Percentiles rank a stretch among this genome's conserved stretches.
phyloP scores from a whole-genome alignment of 2,113 vertebrate species.

The Polyodon spathula region DNA sequence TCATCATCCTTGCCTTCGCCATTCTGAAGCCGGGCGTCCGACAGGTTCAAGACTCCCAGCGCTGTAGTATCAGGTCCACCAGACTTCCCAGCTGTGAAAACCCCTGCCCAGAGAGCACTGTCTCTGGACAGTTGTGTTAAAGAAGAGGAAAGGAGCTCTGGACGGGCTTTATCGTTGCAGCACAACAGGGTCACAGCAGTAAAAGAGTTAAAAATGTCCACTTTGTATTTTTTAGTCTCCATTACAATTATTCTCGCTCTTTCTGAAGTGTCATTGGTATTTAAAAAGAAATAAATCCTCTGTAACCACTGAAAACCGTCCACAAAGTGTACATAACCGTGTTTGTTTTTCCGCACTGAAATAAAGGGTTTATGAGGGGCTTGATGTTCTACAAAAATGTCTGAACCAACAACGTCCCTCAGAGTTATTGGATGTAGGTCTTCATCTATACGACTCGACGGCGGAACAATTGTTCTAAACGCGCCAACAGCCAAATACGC shows the following conservation, averaged over 20 bases:
- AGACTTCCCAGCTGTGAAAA: conserved; percentile 54
- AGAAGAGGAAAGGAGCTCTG: conserved; percentile 63
- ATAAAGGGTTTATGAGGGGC: accelerated
- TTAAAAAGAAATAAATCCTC: conserved; percentile 43
- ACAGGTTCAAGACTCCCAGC: conserved; percentile 62
- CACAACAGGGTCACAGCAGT: conserved; percentile 23
- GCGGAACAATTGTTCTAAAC: conserved; percentile 19
- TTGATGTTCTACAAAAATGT: conserved; percentile 19
- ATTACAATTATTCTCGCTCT: conserved; percentile 38
- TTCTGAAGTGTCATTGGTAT: conserved; percentile 6
- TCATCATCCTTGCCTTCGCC: too few relatives aligned
- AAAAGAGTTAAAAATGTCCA: background rate
- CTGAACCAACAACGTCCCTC: accelerated
- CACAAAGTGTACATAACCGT: conserved; percentile 51
- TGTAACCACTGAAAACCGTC: conserved; percentile 62
- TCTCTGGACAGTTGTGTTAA: conserved; percentile 38
- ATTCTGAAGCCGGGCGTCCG: background rate
- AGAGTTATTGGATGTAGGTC: too few relatives aligned
- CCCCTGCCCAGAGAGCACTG: conserved; percentile 63
- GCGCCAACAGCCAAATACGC: conserved; percentile 57
- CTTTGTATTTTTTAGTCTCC: conserved; percentile 4
- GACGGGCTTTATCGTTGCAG: background rate
- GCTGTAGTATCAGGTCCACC: conserved; percentile 38
- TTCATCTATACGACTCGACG: too few relatives aligned
- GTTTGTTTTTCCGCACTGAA: background rate